Base-by-base conservation (phyloP, 2,888 invertebrate genomes). In the Rotaria macrura region DNA sequence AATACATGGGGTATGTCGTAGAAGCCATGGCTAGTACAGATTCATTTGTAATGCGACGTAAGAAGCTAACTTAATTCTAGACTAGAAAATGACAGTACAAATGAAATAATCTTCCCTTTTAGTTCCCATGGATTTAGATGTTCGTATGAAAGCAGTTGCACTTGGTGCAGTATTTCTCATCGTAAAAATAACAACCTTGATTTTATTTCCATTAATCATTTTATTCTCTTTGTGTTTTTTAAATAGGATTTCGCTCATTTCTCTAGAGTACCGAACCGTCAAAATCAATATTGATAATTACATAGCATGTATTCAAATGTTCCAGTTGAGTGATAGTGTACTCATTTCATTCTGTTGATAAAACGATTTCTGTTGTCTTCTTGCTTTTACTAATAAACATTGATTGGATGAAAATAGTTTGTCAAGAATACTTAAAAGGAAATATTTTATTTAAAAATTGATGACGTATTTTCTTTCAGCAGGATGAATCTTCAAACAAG, bases 121-220 rank as follows among this genome's bases (percentile, higher is more conserved):
- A 85, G 84, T 85, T 47, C 85, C 85, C 20, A 14, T 85, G n/a
- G 85, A 85, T 79, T 55, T 85, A 23, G 65, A 65, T 34, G 85
- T 85, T 29, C 84, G 72, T 84, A 84, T 55, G 29, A 85, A 85
- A 79, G 85, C 84, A 9, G 84, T 84, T 25, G 38, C 84, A 40
- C 57, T 85, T 38, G 84, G 84, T 43, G 85, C 85, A 54, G 20
- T 85, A 29, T 85, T 85, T 38, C 84, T 85, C 23, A 85, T 85
- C 10, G 85, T 85, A 84, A 84, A 83, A 52, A n/a, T 55, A 65
- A 43, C 17, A 12, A 47, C 74, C 2, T 12, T 49, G 1, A 38
- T 84, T 40, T n/a, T 20, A 12, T 29, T 57, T 84, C 40, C 65
- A 14, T 54, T 38, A 57, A n/a, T n/a, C n/a, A n/a, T n/a, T n/a